Percentiles rank a stretch among this genome's conserved stretches.
These are phyloP conservation scores for Cantharis flavilabris DNA, from an alignment of 2,888 invertebrate species.

Conservation along the genomic window DNA sequence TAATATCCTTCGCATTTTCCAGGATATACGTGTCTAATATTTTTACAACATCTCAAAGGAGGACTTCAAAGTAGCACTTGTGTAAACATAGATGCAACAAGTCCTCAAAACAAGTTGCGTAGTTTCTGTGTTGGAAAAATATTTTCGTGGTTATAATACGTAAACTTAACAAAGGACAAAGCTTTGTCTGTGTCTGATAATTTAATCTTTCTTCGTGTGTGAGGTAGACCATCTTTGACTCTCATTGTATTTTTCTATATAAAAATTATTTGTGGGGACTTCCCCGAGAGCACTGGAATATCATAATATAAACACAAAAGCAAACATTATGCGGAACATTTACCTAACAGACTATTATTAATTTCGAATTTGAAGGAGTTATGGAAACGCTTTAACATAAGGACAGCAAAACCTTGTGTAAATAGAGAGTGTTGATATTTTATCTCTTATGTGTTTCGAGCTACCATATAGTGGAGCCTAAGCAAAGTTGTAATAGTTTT, in stretches of 20 bases:
- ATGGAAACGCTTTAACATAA: neutral
- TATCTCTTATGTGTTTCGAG: slow-evolving; percentile 6
- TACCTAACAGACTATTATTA: neutral
- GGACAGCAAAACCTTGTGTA: slow-evolving; percentile 8
- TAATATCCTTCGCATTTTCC: neutral
- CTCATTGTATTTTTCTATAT: neutral
- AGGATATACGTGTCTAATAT: neutral
- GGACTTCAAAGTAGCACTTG: neutral
- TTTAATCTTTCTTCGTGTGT: neutral
- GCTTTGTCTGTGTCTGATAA: neutral
- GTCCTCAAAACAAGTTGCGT: neutral
- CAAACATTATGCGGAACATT: neutral
- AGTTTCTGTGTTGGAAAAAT: neutral
- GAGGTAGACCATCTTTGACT: neutral
- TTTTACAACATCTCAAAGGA: neutral
- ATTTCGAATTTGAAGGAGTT: neutral
- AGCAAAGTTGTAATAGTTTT: neutral
- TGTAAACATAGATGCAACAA: neutral
- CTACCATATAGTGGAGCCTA: neutral
- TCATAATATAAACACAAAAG: neutral
- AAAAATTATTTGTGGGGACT: neutral
- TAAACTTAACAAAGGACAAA: neutral
- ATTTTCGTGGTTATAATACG: neutral
- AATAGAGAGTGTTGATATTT: slow-evolving; percentile 13
- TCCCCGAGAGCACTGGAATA: neutral